Percentiles rank a stretch among this genome's conserved stretches.
Conservation (phyloP, 2,113 vertebrate species). For the Hyla sarda region DNA sequence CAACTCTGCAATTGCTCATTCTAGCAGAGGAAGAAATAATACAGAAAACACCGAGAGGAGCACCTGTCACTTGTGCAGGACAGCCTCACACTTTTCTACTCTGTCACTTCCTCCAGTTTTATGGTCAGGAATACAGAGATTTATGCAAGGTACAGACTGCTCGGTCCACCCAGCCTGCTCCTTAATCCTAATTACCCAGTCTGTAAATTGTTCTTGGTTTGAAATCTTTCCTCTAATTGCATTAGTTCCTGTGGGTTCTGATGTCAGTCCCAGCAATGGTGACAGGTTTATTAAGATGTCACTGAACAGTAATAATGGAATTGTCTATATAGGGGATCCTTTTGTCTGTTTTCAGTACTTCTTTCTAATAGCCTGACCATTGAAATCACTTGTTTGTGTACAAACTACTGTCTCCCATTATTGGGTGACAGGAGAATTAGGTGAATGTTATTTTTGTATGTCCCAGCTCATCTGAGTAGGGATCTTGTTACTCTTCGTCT, state of each 20-base stretch:
- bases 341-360: neutral
- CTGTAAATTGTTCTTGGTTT: conserved; percentile 50
- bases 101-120: conserved; percentile 30
- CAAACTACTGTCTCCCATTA: neutral
- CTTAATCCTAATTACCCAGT: conserved; percentile 43
- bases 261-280: conserved; percentile 44
- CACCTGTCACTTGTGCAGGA: conserved; percentile 46
- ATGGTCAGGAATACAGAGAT: conserved; percentile 39
- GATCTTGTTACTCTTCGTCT: neutral
- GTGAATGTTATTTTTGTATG: neutral
- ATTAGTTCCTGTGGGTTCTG: conserved; percentile 45
- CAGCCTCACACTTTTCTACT: neutral
- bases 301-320: conserved; percentile 40
- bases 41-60: neutral
- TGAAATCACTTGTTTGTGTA: neutral
- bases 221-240: conserved; percentile 51
- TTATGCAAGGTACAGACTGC: conserved; percentile 25
- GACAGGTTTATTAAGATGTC: conserved; percentile 54
- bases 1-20: conserved; percentile 43
- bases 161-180: conserved; percentile 29
- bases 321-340: conserved; percentile 11
- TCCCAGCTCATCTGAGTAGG: neutral
- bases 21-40: conserved; percentile 35
- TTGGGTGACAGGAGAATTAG: neutral
- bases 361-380: conserved; percentile 10